Base-by-base conservation (phyloP, 2,888 invertebrate species). In the Tinea semifulvella region DNA sequence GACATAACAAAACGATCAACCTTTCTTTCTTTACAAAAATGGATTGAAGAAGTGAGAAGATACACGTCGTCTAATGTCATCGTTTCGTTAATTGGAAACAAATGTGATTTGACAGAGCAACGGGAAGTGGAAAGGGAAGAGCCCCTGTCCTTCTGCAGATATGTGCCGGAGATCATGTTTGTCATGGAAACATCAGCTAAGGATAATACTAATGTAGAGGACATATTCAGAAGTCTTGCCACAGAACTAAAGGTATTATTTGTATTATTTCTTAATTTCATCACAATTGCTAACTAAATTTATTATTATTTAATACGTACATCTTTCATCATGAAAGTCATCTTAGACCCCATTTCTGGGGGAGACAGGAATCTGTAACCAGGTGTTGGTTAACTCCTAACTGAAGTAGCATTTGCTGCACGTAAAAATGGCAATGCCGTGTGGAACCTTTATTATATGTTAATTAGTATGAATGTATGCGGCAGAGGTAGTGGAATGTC, bases 31-130 rank as follows among this genome's bases (percentile, higher is more conserved):
- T 83, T 98, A 45, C 91, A 94, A 65, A 88, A 94, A 65, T 98
- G 98, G 98, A 90, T 98, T 51, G 97, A 97, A 63, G 98, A 98
- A 82, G 94, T 98, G 1, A 84, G 95, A 53, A 87, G 92, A 60
- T 98, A 97, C 64, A 95, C 98, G 44, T 95, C 96, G 14, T 92
- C 92, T 19, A 92, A 93, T 65, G 94, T 96, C 20, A 87, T 96
- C 50, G 87, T 97, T 49, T 88, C 96, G 31, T 77, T 98, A 53
- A 92, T 98, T 50, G 98, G 97, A 6, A 96, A 96, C 60, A 96
- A 96, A 73, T 91, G 92, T 68, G 96, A 96, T 67, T 70, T 94
- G 55, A 89, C 88, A 47, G 87, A 86, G 17, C 86, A 91, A 53
- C 74, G 95, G 44, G 93, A 94, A 70, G 94, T 96, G 1, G 90